Percentiles rank a stretch among this genome's conserved stretches.
Conservation (phyloP, 1,140 invertebrate species). For the Drusus annulatus region DNA sequence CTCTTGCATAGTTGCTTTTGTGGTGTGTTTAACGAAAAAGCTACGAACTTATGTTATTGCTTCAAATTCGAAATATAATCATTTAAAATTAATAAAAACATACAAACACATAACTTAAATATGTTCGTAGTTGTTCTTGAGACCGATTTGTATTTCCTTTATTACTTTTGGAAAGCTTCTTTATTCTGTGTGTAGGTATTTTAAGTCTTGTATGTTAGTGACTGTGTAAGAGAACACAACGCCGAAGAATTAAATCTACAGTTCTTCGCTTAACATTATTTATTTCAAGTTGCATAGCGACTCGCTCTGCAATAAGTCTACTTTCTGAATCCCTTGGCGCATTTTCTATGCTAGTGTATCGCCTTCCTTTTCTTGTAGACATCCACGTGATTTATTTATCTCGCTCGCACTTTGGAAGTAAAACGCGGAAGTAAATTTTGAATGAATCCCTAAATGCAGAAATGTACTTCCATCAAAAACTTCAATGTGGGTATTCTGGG, state of each 20-base stretch:
- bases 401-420: constrained; percentile 17
- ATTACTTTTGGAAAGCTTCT: no score
- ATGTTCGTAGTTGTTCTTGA: no score
- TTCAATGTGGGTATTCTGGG: not conserved
- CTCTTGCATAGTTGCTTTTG: no score
- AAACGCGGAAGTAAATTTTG: constrained; percentile 1
- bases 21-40: no score
- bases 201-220: no score
- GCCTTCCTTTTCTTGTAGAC: constrained; percentile 22
- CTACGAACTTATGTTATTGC: no score
- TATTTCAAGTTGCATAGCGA: not conserved
- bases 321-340: constrained; percentile 9
- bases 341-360: constrained; percentile 18
- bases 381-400: constrained; percentile 17
- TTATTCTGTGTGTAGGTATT: no score
- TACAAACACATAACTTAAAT: no score
- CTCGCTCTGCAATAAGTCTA: not conserved
- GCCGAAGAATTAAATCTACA: not conserved
- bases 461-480: not conserved
- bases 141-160: no score
- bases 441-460: constrained; percentile 27
- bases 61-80: no score
- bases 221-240: no score
- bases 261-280: not conserved
- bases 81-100: no score